Evolutionary conservation across 2,888 invertebrate species (phyloP), one percentile per base, ranked within the genome.

Genomic region (Apodemia zela): DNA sequence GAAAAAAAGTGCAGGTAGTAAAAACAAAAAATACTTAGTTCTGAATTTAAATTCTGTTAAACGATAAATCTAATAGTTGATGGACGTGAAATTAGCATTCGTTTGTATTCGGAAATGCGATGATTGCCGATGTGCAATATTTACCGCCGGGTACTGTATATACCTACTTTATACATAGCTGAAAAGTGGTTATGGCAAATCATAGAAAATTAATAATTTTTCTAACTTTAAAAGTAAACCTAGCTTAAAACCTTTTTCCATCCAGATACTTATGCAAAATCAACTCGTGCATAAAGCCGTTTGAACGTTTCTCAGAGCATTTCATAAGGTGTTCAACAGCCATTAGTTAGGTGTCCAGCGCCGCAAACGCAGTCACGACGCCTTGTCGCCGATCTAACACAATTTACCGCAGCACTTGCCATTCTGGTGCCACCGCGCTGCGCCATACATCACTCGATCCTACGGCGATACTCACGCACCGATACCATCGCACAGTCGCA

Each of bases 361-460:
- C 29, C 59, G 64, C 63, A 54, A 61, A 21, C 59, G 64, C 63
- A 59, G 64, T 67, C 65, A 66, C 66, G 69, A 67, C 51, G 65
- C 61, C 49, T 54, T 63, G 66, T 62, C 64, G 61, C 59, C 29
- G 54, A 54, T 54, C 59, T 18, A 59, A 57, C 63, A 60, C 65
- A 54, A 45, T 65, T 59, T 62, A 62, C 64, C 60, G 38, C 38
- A 64, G 54, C 67, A 63, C 64, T 66, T 62, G 66, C 64, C 65
- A 62, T 66, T 67, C 62, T 59, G 59, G 60, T 62, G 29, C 49
- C 65, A 49, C 66, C 67, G 65, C 65, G 49, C 65, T 63, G 65
- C 66, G 65, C 65, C 66, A 68, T 67, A 70, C 64, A 67, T 70
- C 70, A 69, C 63, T 64, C 60, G 65, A 68, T 64, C 63, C 63